Evolutionary conservation across 2,888 invertebrate species (phyloP), one percentile per base, ranked within the genome.

Genomic region (Cetonia aurata): DNA sequence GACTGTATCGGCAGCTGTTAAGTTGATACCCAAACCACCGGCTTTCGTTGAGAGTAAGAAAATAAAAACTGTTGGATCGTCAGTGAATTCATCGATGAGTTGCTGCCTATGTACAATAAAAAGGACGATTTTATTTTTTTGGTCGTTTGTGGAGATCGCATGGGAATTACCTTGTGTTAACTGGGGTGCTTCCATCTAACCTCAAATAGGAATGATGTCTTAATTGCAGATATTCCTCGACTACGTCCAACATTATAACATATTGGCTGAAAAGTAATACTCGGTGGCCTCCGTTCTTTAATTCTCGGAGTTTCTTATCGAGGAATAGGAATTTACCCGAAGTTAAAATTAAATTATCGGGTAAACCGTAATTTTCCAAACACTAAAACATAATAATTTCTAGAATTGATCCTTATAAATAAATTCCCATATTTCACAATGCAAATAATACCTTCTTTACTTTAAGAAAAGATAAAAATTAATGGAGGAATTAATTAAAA

Each of bases 201-300:
- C 98, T 88, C 73, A 95, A 85, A 84, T 90, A 98, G 12, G 89
- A 88, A 82, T 94, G 87, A 0, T 89, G 88, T 50, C 92, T 88
- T 67, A 93, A 86, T n/a, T 87, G 86, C 77, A 98, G 86, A 86
- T 95, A 99, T 55, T 92, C 92, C 85, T 98, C 96, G 77, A 99
- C 85, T 75, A 99, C 89, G 85, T 99, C 96, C 82, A 99, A 87
- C 89, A 99, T 90, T 89, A 96, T 96, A 41, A 95, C 95, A 86
- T 98, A 99, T 87, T 99, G 99, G 82, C 96, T 96, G 87, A 99
- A 99, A 76, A 99, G 88, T 71, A 99, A 86, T 74, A 97, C 95
- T 13, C 97, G 88, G 83, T 95, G 94, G 0, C 92, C 93, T 0
- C 88, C 90, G 6, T 85, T 84, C 82, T 95, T 91, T 73, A 96